A percentile compares a stretch with the other conserved stretches of the same genome.
phyloP scores from a whole-genome alignment of 2,113 vertebrate genomes.

The Oryzias curvinotus region DNA sequence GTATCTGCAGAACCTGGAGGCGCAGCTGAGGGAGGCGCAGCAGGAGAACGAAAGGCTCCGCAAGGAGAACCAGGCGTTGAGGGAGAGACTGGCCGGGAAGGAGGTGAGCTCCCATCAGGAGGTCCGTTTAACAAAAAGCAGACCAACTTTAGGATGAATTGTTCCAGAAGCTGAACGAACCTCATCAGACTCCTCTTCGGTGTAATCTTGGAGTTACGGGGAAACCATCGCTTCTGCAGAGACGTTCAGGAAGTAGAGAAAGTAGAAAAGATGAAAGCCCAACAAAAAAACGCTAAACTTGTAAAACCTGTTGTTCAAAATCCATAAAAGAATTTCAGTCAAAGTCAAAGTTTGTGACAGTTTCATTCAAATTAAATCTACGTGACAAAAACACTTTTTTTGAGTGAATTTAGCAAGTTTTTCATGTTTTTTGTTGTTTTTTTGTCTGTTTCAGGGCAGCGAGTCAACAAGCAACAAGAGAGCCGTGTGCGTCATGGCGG shows the following conservation, averaged over 20 bases:
- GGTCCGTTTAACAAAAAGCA: not conserved
- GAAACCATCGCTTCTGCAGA: not conserved
- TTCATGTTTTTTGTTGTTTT: not conserved
- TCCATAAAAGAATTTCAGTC: not conserved
- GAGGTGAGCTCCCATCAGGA: constrained; percentile 73
- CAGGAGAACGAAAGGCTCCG: constrained; percentile 85
- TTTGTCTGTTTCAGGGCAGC: constrained; percentile 65
- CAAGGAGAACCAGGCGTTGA: constrained; percentile 83
- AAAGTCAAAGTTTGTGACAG: not conserved
- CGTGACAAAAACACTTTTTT: too few relatives aligned
- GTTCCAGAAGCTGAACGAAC: too few relatives aligned
- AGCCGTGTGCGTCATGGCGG: constrained; percentile 86
- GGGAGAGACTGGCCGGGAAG: constrained; percentile 80
- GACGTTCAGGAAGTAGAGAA: too few relatives aligned
- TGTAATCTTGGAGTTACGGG: not conserved
- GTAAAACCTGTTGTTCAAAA: not conserved
- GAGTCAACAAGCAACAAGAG: constrained; percentile 79
- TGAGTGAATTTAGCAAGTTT: too few relatives aligned
- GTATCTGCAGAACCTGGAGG: constrained; percentile 88
- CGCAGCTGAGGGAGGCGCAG: constrained; percentile 82
- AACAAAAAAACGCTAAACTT: not conserved
- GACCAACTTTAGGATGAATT: too few relatives aligned
- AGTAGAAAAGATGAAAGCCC: not conserved
- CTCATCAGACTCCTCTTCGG: too few relatives aligned
- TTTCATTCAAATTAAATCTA: not conserved